phyloP scores from a whole-genome alignment of 2,888 invertebrate species.

The Leucania comma region DNA sequence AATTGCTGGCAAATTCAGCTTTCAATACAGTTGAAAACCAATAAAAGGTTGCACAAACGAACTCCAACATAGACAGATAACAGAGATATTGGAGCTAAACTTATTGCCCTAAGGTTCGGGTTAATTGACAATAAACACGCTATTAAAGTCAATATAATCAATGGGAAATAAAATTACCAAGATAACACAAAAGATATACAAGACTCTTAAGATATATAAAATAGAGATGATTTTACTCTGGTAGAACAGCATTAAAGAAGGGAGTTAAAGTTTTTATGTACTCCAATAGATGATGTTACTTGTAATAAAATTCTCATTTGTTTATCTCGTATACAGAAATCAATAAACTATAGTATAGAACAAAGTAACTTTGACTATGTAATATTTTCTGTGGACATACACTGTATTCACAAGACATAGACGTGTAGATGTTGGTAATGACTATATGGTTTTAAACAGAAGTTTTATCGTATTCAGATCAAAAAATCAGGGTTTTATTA shows the following conservation, averaged over 20 bases:
- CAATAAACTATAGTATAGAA: constrained; percentile 39
- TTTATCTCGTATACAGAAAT: constrained; percentile 50
- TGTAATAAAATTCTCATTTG: constrained; percentile 58
- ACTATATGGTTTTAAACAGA: constrained; percentile 10
- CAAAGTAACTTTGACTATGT: constrained; percentile 31
- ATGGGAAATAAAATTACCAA: constrained; percentile 38
- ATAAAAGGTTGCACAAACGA: constrained; percentile 55
- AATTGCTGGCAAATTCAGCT: constrained; percentile 26
- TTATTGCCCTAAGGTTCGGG: constrained; percentile 56
- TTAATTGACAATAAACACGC: constrained; percentile 72
- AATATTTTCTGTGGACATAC: constrained; percentile 14
- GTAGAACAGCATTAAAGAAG: constrained; percentile 1
- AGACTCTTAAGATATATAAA: neutral
- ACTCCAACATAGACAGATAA: constrained; percentile 53
- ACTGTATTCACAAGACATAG: constrained; percentile 17
- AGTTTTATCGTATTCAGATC: constrained; percentile 4
- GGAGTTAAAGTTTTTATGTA: constrained; percentile 36
- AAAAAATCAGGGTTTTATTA: neutral
- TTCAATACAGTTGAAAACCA: constrained; percentile 38
- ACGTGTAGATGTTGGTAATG: constrained; percentile 5
- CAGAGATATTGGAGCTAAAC: constrained; percentile 43
- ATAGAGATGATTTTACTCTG: constrained; percentile 15
- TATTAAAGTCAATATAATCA: constrained; percentile 67
- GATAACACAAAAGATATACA: neutral
- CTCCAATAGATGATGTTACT: constrained; percentile 48